Evolutionary conservation across 2,113 vertebrate genomes (phyloP), one percentile per base, ranked within the genome.

Genomic region (Ammospiza caudacuta): DNA sequence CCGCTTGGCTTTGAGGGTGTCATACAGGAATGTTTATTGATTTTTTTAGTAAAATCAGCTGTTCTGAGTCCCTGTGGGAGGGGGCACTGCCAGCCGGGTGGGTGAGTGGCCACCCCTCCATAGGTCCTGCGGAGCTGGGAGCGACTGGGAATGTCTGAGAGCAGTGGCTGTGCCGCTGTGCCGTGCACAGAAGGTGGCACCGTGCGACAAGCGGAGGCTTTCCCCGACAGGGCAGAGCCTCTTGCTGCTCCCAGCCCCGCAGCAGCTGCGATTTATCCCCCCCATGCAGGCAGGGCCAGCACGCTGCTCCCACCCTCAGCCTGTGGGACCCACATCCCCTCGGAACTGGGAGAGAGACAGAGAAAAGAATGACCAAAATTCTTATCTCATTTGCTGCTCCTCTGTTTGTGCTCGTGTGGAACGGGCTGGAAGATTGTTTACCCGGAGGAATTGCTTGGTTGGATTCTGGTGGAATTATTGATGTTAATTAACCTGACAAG

Each of bases 21-120:
- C 52, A 16, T 2, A 22, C 43, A 27, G 5, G 7, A 4, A 20
- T 17, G 16, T 31, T 23, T 2, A 5, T 22, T 1, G 23, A 5
- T 10, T 27, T 35, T 35, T 19, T 27, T 9, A 46, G 22, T 54
- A 20, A 33, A 85, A 37, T 15, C 27, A 24, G 28, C 6, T 22
- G 3, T 68, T 73, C n/a, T 39, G 70, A n/a, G 43, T 27, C 31
- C 10, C 33, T 9, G 17, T 18, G 44, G 33, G 69, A 29, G 2
- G 3, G 47, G 52, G 54, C 54, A 20, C 29, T 49, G 44, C n/a
- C 61, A 39, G 15, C 55, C 4, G 41, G 18, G n/a, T 8, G 8
- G 18, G 72, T 5, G 41, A 41, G 41, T 41, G 41, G 41, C 41
- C 41, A 6, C 41, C 41, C 3, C 12, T 41, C 41, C 41, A 15